Percentiles rank a stretch among this genome's conserved stretches.
Evolutionary conservation across 2,888 invertebrate species (phyloP).

Genomic region (Callimorpha dominula): DNA sequence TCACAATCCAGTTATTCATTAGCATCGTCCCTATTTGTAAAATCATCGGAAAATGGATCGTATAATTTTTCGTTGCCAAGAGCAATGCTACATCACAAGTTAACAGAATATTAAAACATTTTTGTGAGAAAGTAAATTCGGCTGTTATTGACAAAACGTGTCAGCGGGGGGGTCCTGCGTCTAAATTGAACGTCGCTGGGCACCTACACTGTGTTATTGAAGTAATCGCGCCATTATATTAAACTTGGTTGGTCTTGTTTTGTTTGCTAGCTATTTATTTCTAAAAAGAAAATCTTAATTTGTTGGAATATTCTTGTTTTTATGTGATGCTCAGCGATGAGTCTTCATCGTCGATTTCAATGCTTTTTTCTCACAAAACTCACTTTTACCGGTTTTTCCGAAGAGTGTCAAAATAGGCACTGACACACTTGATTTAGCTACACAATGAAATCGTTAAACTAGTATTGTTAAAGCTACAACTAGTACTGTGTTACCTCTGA

Average conservation of each 20-base stretch:
- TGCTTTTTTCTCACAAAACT: too few species aligned
- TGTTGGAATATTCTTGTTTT: too few species aligned
- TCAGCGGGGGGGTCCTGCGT: constrained; percentile 29
- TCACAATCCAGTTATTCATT: background rate
- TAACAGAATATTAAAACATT: constrained; percentile 12
- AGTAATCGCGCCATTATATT: constrained; percentile 21
- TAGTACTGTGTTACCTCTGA: too few species aligned
- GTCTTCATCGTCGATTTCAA: too few species aligned
- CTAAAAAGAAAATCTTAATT: too few species aligned
- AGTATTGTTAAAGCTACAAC: too few species aligned
- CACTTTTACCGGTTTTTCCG: too few species aligned
- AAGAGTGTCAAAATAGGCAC: too few species aligned
- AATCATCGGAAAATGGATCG: constrained; percentile 12
- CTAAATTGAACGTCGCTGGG: constrained; percentile 33
- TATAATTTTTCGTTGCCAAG: constrained; percentile 7
- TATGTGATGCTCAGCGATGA: too few species aligned
- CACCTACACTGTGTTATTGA: constrained; percentile 27
- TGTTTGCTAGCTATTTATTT: background rate
- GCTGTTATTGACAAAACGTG: constrained; percentile 21
- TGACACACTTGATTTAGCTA: too few species aligned
- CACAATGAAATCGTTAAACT: too few species aligned
- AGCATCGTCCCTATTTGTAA: constrained; percentile 9
- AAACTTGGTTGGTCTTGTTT: background rate
- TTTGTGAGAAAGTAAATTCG: constrained; percentile 10
- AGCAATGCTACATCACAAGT: background rate